Percentiles rank a stretch among this genome's conserved stretches.
phyloP scores from a whole-genome alignment of 2,888 invertebrate genomes.

The Ptychoptera albimana region DNA sequence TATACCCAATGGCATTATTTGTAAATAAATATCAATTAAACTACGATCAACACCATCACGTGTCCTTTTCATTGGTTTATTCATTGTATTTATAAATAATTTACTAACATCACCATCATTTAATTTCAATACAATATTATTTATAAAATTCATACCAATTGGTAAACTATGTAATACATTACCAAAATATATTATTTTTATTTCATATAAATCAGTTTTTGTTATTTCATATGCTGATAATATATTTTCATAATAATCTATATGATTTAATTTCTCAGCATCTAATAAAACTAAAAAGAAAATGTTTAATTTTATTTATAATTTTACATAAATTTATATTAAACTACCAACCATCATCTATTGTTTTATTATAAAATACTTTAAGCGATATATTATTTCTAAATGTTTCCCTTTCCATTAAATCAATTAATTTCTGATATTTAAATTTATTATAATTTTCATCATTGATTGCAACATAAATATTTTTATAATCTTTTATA shows the following conservation, averaged over 20 bases:
- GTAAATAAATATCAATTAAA: neutral
- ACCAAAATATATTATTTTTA: slow-evolving; percentile 29
- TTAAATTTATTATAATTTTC: no score
- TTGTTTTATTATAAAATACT: neutral
- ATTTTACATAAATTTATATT: slow-evolving; percentile 15
- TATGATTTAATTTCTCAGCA: neutral
- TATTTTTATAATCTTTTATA: no score
- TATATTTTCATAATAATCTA: slow-evolving; percentile 3
- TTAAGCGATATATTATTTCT: neutral
- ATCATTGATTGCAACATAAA: no score
- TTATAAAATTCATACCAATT: slow-evolving; percentile 34
- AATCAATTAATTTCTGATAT: no score
- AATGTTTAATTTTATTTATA: slow-evolving; percentile 11
- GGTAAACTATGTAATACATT: slow-evolving; percentile 36
- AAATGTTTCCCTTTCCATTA: neutral
- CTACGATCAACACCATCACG: neutral
- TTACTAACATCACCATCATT: slow-evolving; percentile 4
- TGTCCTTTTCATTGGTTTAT: neutral
- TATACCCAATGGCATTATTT: slow-evolving; percentile 13
- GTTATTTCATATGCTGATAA: neutral
- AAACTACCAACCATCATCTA: neutral
- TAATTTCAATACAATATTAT: slow-evolving; percentile 30
- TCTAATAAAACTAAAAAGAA: slow-evolving; percentile 10
- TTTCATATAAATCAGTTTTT: slow-evolving; percentile 1
- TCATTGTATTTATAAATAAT: no score